Percentiles rank a stretch among this genome's conserved stretches.
These are phyloP conservation scores for Pipistrellus kuhlii DNA, from an alignment of 2,797 vertebrate species.

Conservation along the genomic window DNA sequence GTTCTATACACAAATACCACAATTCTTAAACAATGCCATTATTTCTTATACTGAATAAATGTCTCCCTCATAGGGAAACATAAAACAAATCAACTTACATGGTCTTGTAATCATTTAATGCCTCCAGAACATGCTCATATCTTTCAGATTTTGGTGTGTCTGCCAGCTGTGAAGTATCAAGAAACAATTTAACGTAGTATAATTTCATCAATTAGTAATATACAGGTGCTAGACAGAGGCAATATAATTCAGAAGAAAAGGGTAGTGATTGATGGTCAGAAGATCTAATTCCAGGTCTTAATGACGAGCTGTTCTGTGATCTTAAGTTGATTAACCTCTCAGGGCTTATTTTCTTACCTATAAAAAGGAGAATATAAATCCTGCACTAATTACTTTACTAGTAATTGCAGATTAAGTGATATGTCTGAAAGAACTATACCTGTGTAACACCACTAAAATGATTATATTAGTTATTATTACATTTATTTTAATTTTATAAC, in stretches of 20 bases:
- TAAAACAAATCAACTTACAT: constrained; percentile 91
- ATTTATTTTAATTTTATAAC: constrained; percentile 52
- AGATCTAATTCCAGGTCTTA: constrained; percentile 44
- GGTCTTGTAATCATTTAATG: constrained; percentile 96
- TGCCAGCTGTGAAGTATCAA: constrained; percentile 91
- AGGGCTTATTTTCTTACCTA: constrained; percentile 59
- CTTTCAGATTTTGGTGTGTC: constrained; percentile 94
- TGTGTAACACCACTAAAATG: constrained; percentile 42
- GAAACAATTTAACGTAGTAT: constrained; percentile 83
- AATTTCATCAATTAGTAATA: constrained; percentile 74
- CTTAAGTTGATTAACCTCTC: constrained; percentile 18
- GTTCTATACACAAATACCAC: constrained; percentile 57
- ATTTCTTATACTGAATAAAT: constrained; percentile 69
- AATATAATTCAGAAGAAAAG: constrained; percentile 57
- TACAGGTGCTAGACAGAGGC: constrained; percentile 69
- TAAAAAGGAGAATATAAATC: constrained; percentile 14
- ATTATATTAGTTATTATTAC: constrained; percentile 46
- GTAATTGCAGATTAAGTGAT: constrained; percentile 12
- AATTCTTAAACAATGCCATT: constrained; percentile 68
- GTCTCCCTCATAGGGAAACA: constrained; percentile 70
- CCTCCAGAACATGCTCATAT: constrained; percentile 94
- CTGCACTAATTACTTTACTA: constrained; percentile 23
- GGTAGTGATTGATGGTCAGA: neutral
- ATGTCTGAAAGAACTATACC: constrained; percentile 36
- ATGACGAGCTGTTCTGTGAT: constrained; percentile 1